Base-by-base conservation (phyloP, 2,797 vertebrate species). In the Muscicapa comitata region DNA sequence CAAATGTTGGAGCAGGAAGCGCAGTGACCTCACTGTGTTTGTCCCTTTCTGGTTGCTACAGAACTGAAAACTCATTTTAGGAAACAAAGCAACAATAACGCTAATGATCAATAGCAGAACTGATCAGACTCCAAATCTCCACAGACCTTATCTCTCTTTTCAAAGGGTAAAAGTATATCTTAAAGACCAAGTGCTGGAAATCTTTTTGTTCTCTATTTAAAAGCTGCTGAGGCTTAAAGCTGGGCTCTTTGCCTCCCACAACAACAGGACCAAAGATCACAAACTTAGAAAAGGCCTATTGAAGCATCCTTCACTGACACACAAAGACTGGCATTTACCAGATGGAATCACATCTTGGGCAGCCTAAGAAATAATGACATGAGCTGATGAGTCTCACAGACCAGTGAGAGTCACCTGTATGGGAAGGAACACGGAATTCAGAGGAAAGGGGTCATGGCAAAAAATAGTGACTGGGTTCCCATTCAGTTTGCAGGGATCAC, bases 41-140 rank as follows among this genome's bases (percentile, higher is more conserved):
- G 71, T 73, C 90, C 54, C 73, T 68, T 75, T 67, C 80, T 85
- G 59, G 19, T 67, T 94, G 61, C 58, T 91, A 45, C 26, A 80
- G 35, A 76, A 72, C 26, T 37, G 40, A 75, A 88, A 93, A 81
- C 23, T 65, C 2, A 0, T n/a, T 58, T 53, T 42, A 43, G 48
- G 61, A 84, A 91, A 84, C 0, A 0, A 93, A 65, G 12, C 28
- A 45, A 61, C 37, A 90, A 77, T 25, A 65, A 66, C 11, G 47
- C 4, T 73, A 70, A 76, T 74, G 86, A 93, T 85, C 55, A 83
- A 28, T 48, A 84, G 47, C 45, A 66, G 68, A 90, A 86, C 8
- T 59, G 31, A 75, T 83, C 51, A 51, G 54, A 43, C 29, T 38
- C 29, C 0, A 2, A 13, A 16, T 79, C 59, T 75, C 40, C 71